Percentiles rank a stretch among this genome's conserved stretches.
These are phyloP conservation scores for Hiodon alosoides DNA, from an alignment of 2,113 vertebrate species.

Conservation along the genomic window DNA sequence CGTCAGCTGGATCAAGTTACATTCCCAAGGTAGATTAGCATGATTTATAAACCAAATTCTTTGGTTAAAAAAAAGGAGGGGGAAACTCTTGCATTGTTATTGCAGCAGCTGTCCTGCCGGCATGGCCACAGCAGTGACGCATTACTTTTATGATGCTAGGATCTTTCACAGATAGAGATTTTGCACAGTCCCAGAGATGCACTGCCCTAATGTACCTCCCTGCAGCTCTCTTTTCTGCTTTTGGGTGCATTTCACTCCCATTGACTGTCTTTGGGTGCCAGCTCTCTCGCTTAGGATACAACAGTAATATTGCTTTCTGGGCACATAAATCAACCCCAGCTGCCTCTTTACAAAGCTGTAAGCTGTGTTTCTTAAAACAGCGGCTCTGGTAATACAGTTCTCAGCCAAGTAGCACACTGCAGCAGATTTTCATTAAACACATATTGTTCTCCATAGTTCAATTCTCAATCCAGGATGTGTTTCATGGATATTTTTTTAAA, in stretches of 20 bases:
- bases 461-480: slow-evolving; percentile 1
- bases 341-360: slow-evolving; percentile 2
- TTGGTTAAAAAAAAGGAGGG: no score
- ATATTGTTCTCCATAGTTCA: slow-evolving; percentile 2
- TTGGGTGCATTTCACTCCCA: not conserved
- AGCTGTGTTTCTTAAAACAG: not conserved
- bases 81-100: no score
- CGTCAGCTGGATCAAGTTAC: no score
- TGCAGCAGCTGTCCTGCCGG: no score
- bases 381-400: slow-evolving; percentile 8
- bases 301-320: not conserved
- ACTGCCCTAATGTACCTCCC: not conserved
- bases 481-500: not conserved
- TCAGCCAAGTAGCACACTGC: not conserved
- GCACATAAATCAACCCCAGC: slow-evolving; percentile 3
- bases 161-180: not conserved
- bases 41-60: no score
- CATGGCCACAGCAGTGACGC: no score
- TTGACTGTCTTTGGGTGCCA: not conserved
- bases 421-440: slow-evolving; percentile 2
- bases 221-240: not conserved
- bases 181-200: not conserved
- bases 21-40: no score
- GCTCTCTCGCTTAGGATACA: not conserved
- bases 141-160: no score